Conservation (phyloP, 2,113 vertebrate species). For the Eleginops maclovinus region DNA sequence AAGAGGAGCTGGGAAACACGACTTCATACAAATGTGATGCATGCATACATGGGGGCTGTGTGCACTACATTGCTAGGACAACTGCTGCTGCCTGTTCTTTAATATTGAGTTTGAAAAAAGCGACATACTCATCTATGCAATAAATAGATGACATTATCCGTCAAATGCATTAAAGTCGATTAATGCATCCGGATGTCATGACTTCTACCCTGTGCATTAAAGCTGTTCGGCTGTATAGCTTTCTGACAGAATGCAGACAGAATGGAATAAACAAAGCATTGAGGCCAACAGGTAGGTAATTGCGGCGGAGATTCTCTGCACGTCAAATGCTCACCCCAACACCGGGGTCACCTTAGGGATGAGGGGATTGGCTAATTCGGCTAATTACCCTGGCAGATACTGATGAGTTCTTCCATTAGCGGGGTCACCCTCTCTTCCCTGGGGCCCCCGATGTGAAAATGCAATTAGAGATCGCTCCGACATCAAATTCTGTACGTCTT, state of each 20-base stretch:
- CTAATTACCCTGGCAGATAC: conserved; percentile 82
- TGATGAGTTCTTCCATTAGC: conserved; percentile 82
- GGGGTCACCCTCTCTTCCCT: conserved; percentile 70
- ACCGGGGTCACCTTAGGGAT: conserved; percentile 74
- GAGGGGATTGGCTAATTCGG: conserved; percentile 78
- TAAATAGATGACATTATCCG: conserved; percentile 24
- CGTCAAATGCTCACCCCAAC: conserved; percentile 65
- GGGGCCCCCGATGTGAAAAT: conserved; percentile 59
- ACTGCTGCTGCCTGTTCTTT: conserved; percentile 14
- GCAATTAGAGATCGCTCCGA: conserved; percentile 68
- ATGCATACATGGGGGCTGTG: not conserved
- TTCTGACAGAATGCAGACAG: not conserved
- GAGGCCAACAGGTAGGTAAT: conserved; percentile 61
- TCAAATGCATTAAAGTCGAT: conserved; percentile 16
- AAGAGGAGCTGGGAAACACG: conserved; percentile 9
- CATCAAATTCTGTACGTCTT: conserved; percentile 53
- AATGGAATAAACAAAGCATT: conserved; percentile 59
- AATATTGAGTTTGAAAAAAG: not conserved
- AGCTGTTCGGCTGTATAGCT: conserved; percentile 46
- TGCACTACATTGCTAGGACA: conserved; percentile 26
- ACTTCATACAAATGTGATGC: conserved; percentile 22
- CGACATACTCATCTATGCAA: conserved; percentile 12
- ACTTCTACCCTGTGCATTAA: conserved; percentile 36
- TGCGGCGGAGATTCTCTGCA: conserved; percentile 56
- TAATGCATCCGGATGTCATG: conserved; percentile 47